Conservation (phyloP, 92 coral and sea anemone genomes). For the Porites rus region DNA sequence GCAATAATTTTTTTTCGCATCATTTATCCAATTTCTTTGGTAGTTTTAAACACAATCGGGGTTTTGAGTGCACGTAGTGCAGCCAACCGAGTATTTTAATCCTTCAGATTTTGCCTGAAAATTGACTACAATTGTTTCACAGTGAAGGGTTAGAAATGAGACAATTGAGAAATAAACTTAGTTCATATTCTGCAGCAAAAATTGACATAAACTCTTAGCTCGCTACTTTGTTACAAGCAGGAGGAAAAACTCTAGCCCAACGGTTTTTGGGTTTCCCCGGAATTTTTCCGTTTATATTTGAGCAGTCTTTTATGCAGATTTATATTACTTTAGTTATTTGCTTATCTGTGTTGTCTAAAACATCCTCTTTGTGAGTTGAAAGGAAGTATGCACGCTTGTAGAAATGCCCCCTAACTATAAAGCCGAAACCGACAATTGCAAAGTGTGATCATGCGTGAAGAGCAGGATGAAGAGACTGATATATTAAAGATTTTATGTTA, state of each 20-base stretch:
- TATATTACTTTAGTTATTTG: background rate
- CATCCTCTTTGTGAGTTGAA: background rate
- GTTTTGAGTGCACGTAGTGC: background rate
- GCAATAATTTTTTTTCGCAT: background rate
- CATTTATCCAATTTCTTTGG: background rate
- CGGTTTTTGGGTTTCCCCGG: background rate
- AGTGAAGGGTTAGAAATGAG: background rate
- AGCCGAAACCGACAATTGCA: too few relatives aligned
- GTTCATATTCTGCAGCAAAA: background rate
- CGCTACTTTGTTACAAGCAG: conserved; percentile 20
- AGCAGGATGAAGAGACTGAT: too few relatives aligned
- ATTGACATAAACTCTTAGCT: background rate
- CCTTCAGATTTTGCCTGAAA: background rate
- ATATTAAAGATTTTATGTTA: background rate
- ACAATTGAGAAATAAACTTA: background rate
- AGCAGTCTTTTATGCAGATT: background rate
- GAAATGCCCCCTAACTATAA: background rate
- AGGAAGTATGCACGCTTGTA: background rate
- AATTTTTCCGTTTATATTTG: background rate
- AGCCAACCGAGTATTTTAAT: background rate
- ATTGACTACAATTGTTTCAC: background rate
- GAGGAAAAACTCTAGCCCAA: conserved; percentile 19
- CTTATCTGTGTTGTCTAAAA: background rate
- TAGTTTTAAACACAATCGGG: background rate
- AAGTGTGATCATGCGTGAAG: too few relatives aligned